Percentiles rank a stretch among this genome's conserved stretches.
Evolutionary conservation across 2,113 vertebrate genomes (phyloP).

Genomic region (Camelus bactrianus): DNA sequence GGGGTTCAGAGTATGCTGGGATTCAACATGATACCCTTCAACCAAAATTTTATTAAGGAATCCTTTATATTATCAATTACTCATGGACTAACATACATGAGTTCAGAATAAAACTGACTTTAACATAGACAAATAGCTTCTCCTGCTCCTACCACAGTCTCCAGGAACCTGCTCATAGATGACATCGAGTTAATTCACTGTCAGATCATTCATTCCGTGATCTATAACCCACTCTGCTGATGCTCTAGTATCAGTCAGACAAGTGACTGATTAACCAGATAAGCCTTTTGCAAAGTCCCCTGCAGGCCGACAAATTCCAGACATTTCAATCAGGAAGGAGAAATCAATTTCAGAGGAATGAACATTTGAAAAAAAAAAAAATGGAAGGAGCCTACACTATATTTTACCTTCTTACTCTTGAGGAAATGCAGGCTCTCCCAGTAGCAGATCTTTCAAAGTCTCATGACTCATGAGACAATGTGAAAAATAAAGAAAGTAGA

Average conservation of each 20-base stretch:
- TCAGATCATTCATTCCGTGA: conserved; percentile 65
- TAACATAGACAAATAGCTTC: neutral
- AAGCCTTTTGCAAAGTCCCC: conserved; percentile 38
- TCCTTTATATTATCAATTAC: neutral
- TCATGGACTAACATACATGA: neutral
- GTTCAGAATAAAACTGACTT: conserved; percentile 2
- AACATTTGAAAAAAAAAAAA: neutral
- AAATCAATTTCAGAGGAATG: conserved; percentile 65
- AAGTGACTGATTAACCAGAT: conserved; percentile 64
- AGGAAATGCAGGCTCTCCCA: neutral
- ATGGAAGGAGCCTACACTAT: neutral
- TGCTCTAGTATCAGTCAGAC: conserved; percentile 64
- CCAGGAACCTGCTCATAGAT: conserved; percentile 34
- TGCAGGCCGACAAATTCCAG: conserved; percentile 46
- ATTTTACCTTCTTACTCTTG: conserved; percentile 14
- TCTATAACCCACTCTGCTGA: conserved; percentile 53
- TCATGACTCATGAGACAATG: neutral
- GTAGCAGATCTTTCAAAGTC: neutral
- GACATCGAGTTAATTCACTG: conserved; percentile 60
- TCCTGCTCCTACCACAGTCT: neutral
- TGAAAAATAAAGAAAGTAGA: neutral
- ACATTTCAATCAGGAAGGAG: conserved; percentile 63
- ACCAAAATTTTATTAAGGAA: neutral
- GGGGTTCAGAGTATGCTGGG: neutral
- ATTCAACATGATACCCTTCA: neutral